Base-by-base conservation (phyloP, 2,113 vertebrate genomes). In the Mobula hypostoma region DNA sequence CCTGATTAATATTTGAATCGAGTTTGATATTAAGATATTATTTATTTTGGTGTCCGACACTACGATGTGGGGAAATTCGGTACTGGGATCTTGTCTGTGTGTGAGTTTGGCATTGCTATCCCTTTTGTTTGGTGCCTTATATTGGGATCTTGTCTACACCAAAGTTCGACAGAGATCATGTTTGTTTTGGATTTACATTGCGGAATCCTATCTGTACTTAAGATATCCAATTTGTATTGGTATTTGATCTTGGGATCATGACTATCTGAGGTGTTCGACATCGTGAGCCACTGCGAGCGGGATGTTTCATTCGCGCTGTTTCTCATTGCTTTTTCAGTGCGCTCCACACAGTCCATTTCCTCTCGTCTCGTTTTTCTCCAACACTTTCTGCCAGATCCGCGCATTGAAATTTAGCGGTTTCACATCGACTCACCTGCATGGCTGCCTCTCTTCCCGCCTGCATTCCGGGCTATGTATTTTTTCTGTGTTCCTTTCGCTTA, bases 321-420 rank as follows among this genome's bases (percentile, higher is more conserved):
- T 93, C 68, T 40, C 91, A 5, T 76, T 74, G 90, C 70, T 74
- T 32, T 48, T 48, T 56, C 19, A 11, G 70, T 24, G 36, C 21
- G 85, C 85, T 90, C 85, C 85, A 68, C 61, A 90, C 85, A 15
- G 32, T 74, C 90, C 58, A 70, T 74, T 74, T 93, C 90, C 66
- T 72, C 66, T 72, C 4, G n/a, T 40, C 66, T 76, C 19, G 4
- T 29, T 5, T 2, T 40, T 56, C 80, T 56, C 14, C 9, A 3
- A 40, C 90, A 68, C 66, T 48, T 27, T 74, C 90, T 27, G 36
- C 68, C 36, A 74, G 66, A 72, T 72, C 90, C 63, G 66, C 68
- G 15, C 90, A 32, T 36, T 72, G 90, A 24, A 72, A 70, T 74
- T 32, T 74, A 93, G 90, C 90, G 14, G 90, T 0, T 27, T 93